These are phyloP conservation scores for Phoeniculus purpureus DNA, from an alignment of 2,797 vertebrate species.

Conservation along the genomic window DNA sequence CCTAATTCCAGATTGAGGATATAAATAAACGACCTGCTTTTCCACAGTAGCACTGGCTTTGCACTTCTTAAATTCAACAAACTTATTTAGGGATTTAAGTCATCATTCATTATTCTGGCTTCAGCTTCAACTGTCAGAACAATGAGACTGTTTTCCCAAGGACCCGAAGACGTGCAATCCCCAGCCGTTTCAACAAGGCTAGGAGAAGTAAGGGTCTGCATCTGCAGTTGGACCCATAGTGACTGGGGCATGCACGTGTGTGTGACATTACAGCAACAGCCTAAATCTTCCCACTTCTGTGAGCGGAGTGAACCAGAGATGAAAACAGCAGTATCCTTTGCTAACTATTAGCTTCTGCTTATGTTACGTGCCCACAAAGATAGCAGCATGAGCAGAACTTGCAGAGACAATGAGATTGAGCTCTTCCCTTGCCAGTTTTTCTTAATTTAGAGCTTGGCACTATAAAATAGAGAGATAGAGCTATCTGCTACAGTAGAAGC, in stretches of 20 bases:
- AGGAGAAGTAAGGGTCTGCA: neutral
- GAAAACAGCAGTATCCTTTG: neutral
- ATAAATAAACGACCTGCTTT: slow-evolving; percentile 37
- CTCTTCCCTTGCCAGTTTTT: neutral
- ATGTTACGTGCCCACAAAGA: neutral
- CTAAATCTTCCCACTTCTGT: neutral
- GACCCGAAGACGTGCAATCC: neutral
- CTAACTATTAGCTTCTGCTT: neutral
- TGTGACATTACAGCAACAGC: neutral
- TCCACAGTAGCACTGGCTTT: neutral
- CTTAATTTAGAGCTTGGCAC: slow-evolving; percentile 29
- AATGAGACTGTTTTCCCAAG: neutral
- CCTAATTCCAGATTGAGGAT: neutral
- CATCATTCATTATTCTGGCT: neutral
- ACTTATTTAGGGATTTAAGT: neutral
- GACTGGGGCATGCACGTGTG: too few relatives aligned
- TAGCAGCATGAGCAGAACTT: neutral
- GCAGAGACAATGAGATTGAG: neutral
- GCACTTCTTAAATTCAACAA: neutral
- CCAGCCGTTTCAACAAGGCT: neutral
- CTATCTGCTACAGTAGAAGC: neutral
- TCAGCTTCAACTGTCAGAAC: neutral
- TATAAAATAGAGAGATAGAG: neutral
- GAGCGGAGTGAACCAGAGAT: neutral
- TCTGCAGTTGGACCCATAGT: neutral